Base-by-base conservation (phyloP, 2,797 vertebrate genomes). In the Acanthopagrus latus region DNA sequence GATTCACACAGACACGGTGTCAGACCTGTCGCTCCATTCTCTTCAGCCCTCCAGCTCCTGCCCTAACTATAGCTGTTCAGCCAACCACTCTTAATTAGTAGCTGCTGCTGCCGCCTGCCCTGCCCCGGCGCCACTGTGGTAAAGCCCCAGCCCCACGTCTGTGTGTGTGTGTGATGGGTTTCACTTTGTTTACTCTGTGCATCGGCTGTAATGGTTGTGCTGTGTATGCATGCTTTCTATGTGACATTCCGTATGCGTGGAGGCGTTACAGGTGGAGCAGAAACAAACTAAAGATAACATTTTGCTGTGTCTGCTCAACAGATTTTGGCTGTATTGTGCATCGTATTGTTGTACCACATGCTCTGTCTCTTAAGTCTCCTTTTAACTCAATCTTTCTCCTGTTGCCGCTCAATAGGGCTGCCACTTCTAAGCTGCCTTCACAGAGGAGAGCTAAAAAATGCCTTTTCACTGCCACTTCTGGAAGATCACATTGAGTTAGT, bases 21-120 rank as follows among this genome's bases (percentile, higher is more conserved):
- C 91, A 93, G 88, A 93, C 90, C 90, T 91, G 92, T 89, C 83
- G 86, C 91, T 78, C 90, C 80, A 50, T 86, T 91, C 90, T 90
- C 64, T 66, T 84, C 84, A 87, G 88, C 87, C 91, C 85, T 87
- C 73, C 85, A 94, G 91, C 89, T 86, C 78, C 52, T 84, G 72
- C 74, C 72, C 76, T 87, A 89, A 92, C 92, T 90, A 91, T 89
- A 90, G 78, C 86, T 88, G 86, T 71, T 93, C 90, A 92, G 85
- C 82, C 90, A 90, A 87, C 87, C 89, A 70, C 81, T 89, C 87
- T 89, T 94, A 93, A 94, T 94, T 92, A 93, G 90, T 93, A 93
- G 92, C 89, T 93, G 87, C 87, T 82, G 88, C 86, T 81, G 87
- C 88, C 1, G 91, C 81, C 80, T 84, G 90, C 86, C 86, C 89